Percentiles rank a stretch among this genome's conserved stretches.
phyloP scores from a whole-genome alignment of 92 coral and sea anemone species.

The Porites rus region DNA sequence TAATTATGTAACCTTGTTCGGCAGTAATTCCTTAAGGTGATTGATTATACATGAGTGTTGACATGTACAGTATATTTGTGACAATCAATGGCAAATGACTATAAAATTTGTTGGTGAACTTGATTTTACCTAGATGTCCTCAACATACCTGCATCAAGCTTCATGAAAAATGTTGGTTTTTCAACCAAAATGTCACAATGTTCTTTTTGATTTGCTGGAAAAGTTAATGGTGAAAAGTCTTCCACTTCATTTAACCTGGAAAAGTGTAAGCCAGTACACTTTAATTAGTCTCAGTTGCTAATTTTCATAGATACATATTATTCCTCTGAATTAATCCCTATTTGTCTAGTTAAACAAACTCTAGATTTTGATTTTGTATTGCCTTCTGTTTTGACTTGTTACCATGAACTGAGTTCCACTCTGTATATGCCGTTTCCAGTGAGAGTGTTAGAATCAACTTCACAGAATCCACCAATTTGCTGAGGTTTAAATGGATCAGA shows the following conservation, averaged over 20 bases:
- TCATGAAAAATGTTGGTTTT: slow-evolving; percentile 96
- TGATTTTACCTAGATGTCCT: neutral
- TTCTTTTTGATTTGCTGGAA: slow-evolving; percentile 75
- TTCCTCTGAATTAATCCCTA: too few relatives aligned
- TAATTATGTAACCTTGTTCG: too few relatives aligned
- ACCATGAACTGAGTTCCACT: slow-evolving; percentile 96
- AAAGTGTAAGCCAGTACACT: neutral
- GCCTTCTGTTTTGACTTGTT: neutral
- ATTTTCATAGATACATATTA: too few relatives aligned
- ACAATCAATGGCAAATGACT: too few relatives aligned
- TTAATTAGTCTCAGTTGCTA: too few relatives aligned
- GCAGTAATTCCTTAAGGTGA: too few relatives aligned
- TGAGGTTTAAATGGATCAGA: slow-evolving; percentile 71
- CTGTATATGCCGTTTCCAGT: slow-evolving; percentile 75
- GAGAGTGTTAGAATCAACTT: slow-evolving; percentile 68
- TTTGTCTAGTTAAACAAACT: too few relatives aligned
- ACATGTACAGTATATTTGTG: too few relatives aligned
- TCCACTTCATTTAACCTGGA: slow-evolving; percentile 88
- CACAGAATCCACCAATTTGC: slow-evolving; percentile 90
- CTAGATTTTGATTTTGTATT: neutral
- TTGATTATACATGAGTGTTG: too few relatives aligned
- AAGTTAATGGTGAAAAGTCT: slow-evolving; percentile 78
- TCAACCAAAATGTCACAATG: slow-evolving; percentile 91
- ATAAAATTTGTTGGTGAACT: too few relatives aligned
- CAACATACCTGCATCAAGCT: slow-evolving; percentile 89